A percentile compares a stretch with the other conserved stretches of the same genome.
phyloP scores from a whole-genome alignment of 2,888 invertebrate species.

The Sarcophaga rosellei region DNA sequence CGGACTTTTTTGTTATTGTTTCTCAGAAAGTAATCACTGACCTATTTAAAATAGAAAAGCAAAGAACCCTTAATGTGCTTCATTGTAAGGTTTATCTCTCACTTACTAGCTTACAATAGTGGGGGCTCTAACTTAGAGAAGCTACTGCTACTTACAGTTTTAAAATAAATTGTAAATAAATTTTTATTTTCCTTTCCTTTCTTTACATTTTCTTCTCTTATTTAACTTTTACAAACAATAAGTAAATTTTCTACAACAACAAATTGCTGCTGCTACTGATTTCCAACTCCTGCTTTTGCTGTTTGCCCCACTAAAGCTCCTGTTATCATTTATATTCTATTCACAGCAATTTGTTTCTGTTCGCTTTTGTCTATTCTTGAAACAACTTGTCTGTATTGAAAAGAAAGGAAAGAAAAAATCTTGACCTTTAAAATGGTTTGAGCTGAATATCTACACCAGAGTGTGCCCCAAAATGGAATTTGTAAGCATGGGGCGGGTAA shows the following conservation, averaged over 20 bases:
- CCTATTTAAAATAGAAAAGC: no score
- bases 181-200: background rate
- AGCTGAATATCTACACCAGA: background rate
- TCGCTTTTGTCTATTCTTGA: background rate
- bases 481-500: background rate
- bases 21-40: no score
- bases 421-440: conserved; percentile 17
- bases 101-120: no score
- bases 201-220: background rate
- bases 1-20: no score
- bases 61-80: no score
- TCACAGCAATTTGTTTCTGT: background rate
- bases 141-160: background rate
- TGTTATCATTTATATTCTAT: background rate
- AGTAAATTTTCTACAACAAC: conserved; percentile 46
- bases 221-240: conserved; percentile 40
- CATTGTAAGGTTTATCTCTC: no score
- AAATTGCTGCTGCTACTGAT: background rate
- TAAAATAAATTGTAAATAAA: conserved; percentile 1
- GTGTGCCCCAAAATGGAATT: background rate
- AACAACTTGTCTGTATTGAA: background rate
- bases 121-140: background rate
- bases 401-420: background rate
- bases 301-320: background rate
- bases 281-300: background rate